Percentiles rank a stretch among this genome's conserved stretches.
These are phyloP conservation scores for Metacarcinus magister DNA, from an alignment of 2,888 invertebrate species.

Conservation along the genomic window DNA sequence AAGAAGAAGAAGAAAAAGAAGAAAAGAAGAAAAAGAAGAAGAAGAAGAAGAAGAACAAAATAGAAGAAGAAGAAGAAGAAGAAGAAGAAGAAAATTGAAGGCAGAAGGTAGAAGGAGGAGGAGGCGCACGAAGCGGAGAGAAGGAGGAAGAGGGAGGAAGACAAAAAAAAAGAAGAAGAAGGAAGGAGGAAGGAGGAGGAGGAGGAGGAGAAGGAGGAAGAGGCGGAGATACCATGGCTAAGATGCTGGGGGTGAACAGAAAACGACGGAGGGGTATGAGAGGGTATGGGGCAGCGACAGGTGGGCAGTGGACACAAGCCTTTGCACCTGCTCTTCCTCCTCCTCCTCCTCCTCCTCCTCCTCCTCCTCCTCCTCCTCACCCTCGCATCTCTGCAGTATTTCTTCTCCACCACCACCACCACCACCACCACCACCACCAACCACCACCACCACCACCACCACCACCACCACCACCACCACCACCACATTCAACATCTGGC, in stretches of 20 bases:
- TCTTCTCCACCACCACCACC: not conserved
- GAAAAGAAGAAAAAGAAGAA: not conserved
- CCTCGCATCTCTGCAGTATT: not conserved
- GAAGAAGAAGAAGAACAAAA: not conserved
- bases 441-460: too few species aligned
- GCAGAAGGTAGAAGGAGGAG: not conserved
- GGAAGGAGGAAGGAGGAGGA: not conserved
- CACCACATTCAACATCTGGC: not conserved
- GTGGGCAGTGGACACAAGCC: conserved; percentile 2
- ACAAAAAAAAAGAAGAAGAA: not conserved
- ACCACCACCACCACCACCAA: not conserved
- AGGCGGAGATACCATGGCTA: not conserved
- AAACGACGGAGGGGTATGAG: too few species aligned
- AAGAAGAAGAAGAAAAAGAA: not conserved
- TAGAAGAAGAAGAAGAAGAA: not conserved
- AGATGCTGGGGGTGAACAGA: too few species aligned
- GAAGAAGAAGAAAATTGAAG: not conserved
- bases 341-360: not conserved
- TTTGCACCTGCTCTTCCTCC: not conserved
- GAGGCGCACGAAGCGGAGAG: not conserved
- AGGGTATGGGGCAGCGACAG: not conserved
- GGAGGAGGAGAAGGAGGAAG: too few species aligned
- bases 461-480: not conserved
- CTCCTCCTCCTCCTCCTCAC: not conserved
- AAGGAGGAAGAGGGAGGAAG: not conserved